Base-by-base conservation (phyloP, 2,888 invertebrate species). In the Tineola bisselliella region DNA sequence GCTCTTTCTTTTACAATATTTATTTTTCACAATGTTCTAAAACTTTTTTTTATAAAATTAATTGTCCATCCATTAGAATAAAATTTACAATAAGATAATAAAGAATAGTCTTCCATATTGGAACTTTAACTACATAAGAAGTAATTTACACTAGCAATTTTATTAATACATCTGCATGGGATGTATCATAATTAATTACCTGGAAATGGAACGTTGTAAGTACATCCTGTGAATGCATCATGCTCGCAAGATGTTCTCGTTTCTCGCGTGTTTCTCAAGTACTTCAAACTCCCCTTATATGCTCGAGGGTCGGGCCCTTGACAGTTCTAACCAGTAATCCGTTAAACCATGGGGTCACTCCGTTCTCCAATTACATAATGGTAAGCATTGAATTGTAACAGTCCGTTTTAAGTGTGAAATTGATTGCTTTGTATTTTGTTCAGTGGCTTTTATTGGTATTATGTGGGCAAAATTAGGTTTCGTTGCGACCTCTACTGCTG, bases 281-380 rank as follows among this genome's bases (percentile, higher is more conserved):
- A 58, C 56, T 56, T 48, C 19, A 25, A 38, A 25, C 19, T 19
- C 62, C 56, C 61, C 61, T 61, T 19, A 12, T 15, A 17, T 18
- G 18, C n/a, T 52, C 61, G 43, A 69, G 72, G 71, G 73, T 67
- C 68, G 67, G 68, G 66, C 76, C 74, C 78, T 73, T 76, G 80
- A 76, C 79, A 77, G 76, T 71, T 73, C 77, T 79, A 76, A 75
- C 76, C 76, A 74, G 81, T 79, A 81, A 81, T 82, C 78, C 79
- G 76, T 72, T 76, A 74, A 76, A 73, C 73, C 72, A 69, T 72
- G 75, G 82, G 82, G 81, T 77, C 78, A 76, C 69, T 76, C 71
- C 66, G 62, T 75, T 71, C 67, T 62, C 58, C 33, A 58, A 58
- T 58, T 58, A 58, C 33, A 33, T 33, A 58, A 54, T 58, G 11